These are phyloP conservation scores for Drosophila greeni DNA, from an alignment of 2,888 invertebrate species.

Conservation along the genomic window DNA sequence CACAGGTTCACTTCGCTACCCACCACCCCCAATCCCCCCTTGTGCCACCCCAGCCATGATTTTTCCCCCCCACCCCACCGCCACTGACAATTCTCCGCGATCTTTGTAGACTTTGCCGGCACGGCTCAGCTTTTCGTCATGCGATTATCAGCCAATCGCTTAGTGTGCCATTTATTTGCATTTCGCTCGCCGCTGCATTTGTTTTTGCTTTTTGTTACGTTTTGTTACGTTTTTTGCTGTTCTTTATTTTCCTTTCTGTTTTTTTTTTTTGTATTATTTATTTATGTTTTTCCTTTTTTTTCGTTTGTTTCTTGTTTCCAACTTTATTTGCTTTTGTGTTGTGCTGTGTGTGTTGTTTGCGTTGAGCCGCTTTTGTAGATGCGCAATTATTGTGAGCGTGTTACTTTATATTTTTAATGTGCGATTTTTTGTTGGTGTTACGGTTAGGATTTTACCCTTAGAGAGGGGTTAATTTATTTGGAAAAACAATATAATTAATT, in stretches of 20 bases:
- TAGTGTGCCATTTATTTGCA: conserved; percentile 70
- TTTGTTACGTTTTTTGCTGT: conserved; percentile 37
- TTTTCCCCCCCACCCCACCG: neutral
- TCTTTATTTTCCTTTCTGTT: conserved; percentile 12
- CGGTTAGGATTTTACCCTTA: conserved; percentile 21
- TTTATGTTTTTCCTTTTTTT: conserved; percentile 33
- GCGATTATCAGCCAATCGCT: conserved; percentile 73
- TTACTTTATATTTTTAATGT: conserved; percentile 62
- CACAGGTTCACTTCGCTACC: conserved; percentile 58
- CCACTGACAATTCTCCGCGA: conserved; percentile 1
- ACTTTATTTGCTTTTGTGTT: conserved; percentile 57
- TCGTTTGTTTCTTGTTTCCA: conserved; percentile 39
- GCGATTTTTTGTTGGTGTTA: conserved; percentile 30
- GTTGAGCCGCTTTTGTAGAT: conserved; percentile 61
- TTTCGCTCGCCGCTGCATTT: conserved; percentile 43
- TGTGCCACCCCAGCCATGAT: neutral
- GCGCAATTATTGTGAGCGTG: conserved; percentile 75
- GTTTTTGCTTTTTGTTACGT: conserved; percentile 34
- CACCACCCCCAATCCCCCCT: neutral
- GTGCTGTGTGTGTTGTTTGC: conserved; percentile 40
- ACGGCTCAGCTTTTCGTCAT: conserved; percentile 58
- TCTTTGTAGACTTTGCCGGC: conserved; percentile 38
- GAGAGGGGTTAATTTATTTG: neutral
- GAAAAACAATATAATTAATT: neutral
- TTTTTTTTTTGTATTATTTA: conserved; percentile 25